Evolutionary conservation across 2,113 vertebrate species (phyloP), one percentile per base, ranked within the genome.

Genomic region (Tachycineta bicolor): DNA sequence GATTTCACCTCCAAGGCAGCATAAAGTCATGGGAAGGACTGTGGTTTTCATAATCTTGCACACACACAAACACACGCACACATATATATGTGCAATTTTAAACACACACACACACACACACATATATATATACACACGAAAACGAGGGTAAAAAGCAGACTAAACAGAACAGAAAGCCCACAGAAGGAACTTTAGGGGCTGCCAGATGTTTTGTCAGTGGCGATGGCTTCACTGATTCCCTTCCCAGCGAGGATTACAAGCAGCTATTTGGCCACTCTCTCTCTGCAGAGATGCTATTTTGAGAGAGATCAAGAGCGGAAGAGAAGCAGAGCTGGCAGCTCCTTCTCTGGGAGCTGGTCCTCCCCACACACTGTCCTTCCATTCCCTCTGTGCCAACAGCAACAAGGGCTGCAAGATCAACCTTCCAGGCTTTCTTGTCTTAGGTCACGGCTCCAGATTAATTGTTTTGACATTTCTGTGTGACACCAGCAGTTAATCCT

Each of bases 401-500:
- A 96, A 83, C 68, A 91, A 70, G 60, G 71, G 44, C 93, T 13
- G 5, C 33, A 63, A 78, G 68, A 94, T 74, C 83, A 81, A 16
- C 86, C 89, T 93, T 59, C 67, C 60, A 44, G 56, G 71, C 33
- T 70, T 90, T 83, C 73, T 67, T 59, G 56, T 75, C 64, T 88
- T 41, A 86, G 86, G 89, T 78, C 91, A 92, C 3, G 0, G 2
- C 11, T 87, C 34, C 83, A 93, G 89, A 96, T 94, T 92, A 95
- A 93, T 87, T 89, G 74, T 78, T 97, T 41, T 94, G 95, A 90
- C 94, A 94, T 95, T 93, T 94, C 80, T 64, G 31, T 75, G 69
- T 91, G 95, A 94, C 95, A 94, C 47, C 76, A 90, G 77, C 76
- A 81, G 90, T 92, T 91, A 94, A 92, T 92, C 89, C 76, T 94